phyloP scores from a whole-genome alignment of 2,113 vertebrate genomes.

The Heliornis fulica region DNA sequence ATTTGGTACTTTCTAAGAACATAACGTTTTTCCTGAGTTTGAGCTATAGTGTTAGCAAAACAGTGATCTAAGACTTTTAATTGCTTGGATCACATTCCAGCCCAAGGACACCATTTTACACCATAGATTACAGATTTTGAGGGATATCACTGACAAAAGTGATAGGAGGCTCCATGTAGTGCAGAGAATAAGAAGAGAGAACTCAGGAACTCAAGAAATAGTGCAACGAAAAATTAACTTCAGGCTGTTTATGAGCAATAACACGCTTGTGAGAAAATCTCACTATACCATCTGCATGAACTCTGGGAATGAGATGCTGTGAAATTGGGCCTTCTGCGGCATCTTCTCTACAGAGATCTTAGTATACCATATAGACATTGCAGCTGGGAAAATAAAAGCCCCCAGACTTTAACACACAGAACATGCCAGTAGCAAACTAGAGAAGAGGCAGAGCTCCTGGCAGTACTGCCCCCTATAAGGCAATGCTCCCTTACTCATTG shows the following conservation, averaged over 20 bases:
- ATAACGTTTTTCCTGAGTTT: neutral
- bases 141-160: neutral
- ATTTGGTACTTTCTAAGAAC: neutral
- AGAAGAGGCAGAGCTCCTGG: neutral
- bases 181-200: neutral
- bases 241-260: neutral
- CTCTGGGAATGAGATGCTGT: neutral
- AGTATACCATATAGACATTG: neutral
- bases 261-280: neutral
- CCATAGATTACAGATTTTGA: neutral
- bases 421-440: neutral
- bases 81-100: neutral
- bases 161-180: neutral
- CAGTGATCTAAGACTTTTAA: neutral
- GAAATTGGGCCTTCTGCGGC: neutral
- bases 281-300: neutral
- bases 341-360: neutral
- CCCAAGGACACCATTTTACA: neutral
- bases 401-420: neutral
- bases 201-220: neutral
- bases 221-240: neutral
- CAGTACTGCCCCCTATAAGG: neutral
- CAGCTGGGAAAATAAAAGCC: neutral
- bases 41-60: neutral
- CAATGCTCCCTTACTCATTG: neutral